Evolutionary conservation across 2,113 vertebrate species (phyloP).

Genomic region (Okapia johnstoni): DNA sequence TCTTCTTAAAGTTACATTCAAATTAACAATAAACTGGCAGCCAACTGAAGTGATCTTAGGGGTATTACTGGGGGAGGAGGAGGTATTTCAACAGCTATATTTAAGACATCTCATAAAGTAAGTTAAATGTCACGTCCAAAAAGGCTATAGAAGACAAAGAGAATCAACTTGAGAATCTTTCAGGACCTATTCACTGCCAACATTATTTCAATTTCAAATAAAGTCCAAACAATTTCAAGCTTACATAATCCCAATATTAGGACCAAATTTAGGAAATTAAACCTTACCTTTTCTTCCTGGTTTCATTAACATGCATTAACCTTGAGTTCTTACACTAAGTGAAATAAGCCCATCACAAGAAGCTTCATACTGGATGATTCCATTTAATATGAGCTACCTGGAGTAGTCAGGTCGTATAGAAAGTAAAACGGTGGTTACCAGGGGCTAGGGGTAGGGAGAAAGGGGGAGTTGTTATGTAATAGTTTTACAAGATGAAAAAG

Average conservation of each 20-base stretch:
- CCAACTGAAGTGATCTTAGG: background rate
- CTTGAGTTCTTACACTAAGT: background rate
- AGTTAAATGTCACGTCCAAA: background rate
- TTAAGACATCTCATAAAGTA: background rate
- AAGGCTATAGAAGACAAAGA: background rate
- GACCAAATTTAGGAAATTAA: conserved; percentile 38
- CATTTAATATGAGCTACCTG: background rate
- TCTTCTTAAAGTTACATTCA: background rate
- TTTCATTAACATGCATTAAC: conserved; percentile 83
- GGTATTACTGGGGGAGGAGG: background rate
- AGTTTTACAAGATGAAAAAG: background rate
- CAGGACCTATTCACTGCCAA: background rate
- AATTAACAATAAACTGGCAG: conserved; percentile 17
- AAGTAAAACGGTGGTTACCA: background rate
- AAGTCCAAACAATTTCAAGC: background rate
- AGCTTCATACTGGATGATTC: background rate
- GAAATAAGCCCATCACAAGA: background rate
- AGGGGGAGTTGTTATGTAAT: background rate
- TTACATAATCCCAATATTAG: background rate
- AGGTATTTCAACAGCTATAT: background rate
- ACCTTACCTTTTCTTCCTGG: conserved; percentile 95
- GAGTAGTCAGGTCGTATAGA: background rate
- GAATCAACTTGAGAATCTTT: background rate
- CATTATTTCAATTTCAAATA: background rate
- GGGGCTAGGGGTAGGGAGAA: background rate